Conservation (phyloP, 2,797 vertebrate species). For the Austrolebias charrua region DNA sequence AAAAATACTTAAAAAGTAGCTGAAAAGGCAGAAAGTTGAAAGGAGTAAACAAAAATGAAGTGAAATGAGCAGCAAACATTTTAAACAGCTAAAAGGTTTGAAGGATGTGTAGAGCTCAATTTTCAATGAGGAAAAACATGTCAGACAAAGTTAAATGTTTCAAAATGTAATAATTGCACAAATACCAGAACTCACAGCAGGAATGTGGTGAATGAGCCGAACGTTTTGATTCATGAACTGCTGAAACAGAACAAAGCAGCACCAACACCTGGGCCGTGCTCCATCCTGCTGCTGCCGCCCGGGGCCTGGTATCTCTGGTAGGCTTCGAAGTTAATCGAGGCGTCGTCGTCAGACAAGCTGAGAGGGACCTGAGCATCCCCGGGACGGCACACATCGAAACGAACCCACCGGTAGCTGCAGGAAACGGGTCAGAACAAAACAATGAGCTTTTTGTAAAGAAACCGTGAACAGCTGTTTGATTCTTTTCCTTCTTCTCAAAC, state of each 20-base stretch:
- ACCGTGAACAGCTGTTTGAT: neutral
- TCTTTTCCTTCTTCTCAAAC: neutral
- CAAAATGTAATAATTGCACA: too few species aligned
- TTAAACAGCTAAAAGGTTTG: too few species aligned
- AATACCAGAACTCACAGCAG: too few species aligned
- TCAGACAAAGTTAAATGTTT: too few species aligned
- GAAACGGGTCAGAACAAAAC: neutral
- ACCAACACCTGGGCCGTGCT: conserved; percentile 65
- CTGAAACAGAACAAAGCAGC: neutral
- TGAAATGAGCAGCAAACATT: too few species aligned
- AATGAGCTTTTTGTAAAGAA: neutral
- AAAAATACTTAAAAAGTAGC: too few species aligned
- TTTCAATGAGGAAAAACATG: too few species aligned
- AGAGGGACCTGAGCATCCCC: conserved; percentile 79
- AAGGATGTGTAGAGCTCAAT: too few species aligned
- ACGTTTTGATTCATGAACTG: too few species aligned
- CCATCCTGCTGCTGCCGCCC: conserved; percentile 71
- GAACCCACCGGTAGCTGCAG: conserved; percentile 88
- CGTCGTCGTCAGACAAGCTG: conserved; percentile 80
- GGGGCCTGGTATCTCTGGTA: conserved; percentile 81
- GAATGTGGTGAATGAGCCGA: too few species aligned
- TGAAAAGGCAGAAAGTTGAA: too few species aligned
- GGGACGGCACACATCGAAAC: conserved; percentile 86
- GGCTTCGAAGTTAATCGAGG: conserved; percentile 84
- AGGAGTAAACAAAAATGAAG: too few species aligned